Evolutionary conservation across 2,888 invertebrate species (phyloP), one percentile per base, ranked within the genome.

Genomic region (Frankliniella intonsa): DNA sequence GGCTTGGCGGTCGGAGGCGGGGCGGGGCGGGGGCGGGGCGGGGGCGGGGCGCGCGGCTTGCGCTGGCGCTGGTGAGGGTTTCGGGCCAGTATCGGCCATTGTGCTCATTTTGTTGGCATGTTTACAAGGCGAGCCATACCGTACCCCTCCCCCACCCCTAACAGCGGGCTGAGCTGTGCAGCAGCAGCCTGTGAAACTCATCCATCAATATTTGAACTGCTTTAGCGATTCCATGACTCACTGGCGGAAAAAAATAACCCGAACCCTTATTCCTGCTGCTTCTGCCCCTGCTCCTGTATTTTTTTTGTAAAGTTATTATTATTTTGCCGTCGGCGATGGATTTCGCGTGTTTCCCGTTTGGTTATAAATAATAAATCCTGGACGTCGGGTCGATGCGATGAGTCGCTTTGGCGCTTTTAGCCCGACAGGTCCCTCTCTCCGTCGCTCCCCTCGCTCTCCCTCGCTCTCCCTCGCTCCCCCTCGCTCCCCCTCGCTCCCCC

Each of bases 141-240:
- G n/a, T n/a, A n/a, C n/a, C n/a, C 38, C 38, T 5, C 38, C 5
- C 38, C 38, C 38, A 3, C 38, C 38, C 38, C 38, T 38, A 38
- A 38, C 38, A 38, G 38, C 38, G 38, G 38, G 5, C 38, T 38
- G 38, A 38, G 38, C 38, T 38, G 38, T 38, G 38, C 38, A 38
- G 38, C 38, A 5, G 38, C 38, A 38, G 38, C 38, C 9, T 25
- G 69, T 76, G 69, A 76, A 76, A 76, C 69, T 76, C 69, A 25
- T 76, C 69, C 69, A 76, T 76, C 69, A 76, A 76, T 76, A 76
- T 76, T 76, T 76, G 69, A 76, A 76, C 69, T 76, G 69, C 62
- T n/a, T 62, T 62, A 62, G 69, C 69, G 69, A n/a, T 38, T 38
- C 38, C 38, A 38, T 38, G 38, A 38, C 38, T 38, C 38, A 38